Conservation (phyloP, 1,140 invertebrate species). For the Leptinotarsa defecta region DNA sequence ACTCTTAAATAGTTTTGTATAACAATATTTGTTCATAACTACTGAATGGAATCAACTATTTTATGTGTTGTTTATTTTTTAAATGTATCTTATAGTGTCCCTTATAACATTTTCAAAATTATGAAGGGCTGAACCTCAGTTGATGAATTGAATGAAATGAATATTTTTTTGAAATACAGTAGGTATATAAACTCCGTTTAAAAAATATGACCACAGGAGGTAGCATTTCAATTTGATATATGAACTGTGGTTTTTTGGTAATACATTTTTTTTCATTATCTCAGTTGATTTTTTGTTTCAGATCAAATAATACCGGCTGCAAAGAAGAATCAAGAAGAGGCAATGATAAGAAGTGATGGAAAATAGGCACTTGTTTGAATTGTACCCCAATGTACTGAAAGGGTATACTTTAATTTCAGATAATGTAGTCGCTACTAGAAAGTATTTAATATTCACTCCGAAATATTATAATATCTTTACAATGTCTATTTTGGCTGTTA, state of each 20-base stretch:
- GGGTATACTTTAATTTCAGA: conserved; percentile 32
- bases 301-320: conserved; percentile 39
- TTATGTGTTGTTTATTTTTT: too few relatives aligned
- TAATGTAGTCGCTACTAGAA: conserved; percentile 27
- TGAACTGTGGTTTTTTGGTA: not conserved
- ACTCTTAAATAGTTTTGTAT: too few relatives aligned
- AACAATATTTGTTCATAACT: too few relatives aligned
- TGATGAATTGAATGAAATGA: too few relatives aligned
- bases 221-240: too few relatives aligned
- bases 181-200: too few relatives aligned
- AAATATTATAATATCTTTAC: conserved; percentile 40
- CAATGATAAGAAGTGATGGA: conserved; percentile 29
- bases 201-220: too few relatives aligned
- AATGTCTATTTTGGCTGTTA: conserved; percentile 52
- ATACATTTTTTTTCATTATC: not conserved
- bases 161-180: too few relatives aligned
- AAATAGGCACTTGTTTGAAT: not conserved
- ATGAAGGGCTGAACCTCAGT: too few relatives aligned
- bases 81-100: too few relatives aligned
- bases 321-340: conserved; percentile 32
- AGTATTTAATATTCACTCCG: conserved; percentile 32
- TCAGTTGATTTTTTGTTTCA: conserved; percentile 27
- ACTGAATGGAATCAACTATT: too few relatives aligned
- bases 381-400: conserved; percentile 13
- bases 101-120: too few relatives aligned